A percentile compares a stretch with the other conserved stretches of the same genome.
Evolutionary conservation across 1,140 invertebrate species (phyloP).

Genomic region (Hetaerina americana): DNA sequence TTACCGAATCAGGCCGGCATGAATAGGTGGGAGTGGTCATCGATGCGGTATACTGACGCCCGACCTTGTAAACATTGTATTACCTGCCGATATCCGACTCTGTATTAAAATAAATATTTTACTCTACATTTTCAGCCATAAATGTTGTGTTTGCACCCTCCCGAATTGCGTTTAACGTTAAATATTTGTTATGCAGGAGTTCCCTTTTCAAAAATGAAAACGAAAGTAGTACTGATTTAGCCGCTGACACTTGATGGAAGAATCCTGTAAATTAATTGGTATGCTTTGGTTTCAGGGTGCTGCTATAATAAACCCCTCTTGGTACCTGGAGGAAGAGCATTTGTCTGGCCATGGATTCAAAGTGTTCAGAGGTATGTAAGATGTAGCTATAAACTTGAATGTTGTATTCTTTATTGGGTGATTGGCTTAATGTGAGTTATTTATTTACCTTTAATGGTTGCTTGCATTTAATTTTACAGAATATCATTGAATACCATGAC

Average conservation of each 20-base stretch:
- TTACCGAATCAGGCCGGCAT: not conserved
- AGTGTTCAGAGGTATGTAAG: constrained; percentile 82
- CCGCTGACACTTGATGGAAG: constrained; percentile 3
- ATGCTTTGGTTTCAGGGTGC: constrained; percentile 52
- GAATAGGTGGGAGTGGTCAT: not conserved
- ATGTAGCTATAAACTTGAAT: too few species aligned
- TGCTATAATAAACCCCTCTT: constrained; percentile 81
- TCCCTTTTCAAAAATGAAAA: constrained; percentile 2
- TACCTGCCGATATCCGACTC: too few species aligned
- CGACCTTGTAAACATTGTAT: too few species aligned
- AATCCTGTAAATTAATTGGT: constrained; percentile 12
- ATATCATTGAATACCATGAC: constrained; percentile 96
- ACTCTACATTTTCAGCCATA: too few species aligned
- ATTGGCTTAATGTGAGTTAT: constrained; percentile 9
- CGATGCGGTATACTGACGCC: not conserved
- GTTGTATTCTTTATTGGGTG: not conserved
- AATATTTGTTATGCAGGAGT: too few species aligned
- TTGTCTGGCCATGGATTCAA: constrained; percentile 92
- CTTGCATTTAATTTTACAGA: constrained; percentile 36
- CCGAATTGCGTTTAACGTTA: too few species aligned
- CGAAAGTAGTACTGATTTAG: constrained; percentile 5
- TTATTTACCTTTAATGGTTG: constrained; percentile 14
- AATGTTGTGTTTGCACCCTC: too few species aligned
- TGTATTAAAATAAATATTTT: too few species aligned
- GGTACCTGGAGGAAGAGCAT: constrained; percentile 88